Evolutionary conservation across 1,140 invertebrate species (phyloP).

Genomic region (Dendrolimus kikuchii): DNA sequence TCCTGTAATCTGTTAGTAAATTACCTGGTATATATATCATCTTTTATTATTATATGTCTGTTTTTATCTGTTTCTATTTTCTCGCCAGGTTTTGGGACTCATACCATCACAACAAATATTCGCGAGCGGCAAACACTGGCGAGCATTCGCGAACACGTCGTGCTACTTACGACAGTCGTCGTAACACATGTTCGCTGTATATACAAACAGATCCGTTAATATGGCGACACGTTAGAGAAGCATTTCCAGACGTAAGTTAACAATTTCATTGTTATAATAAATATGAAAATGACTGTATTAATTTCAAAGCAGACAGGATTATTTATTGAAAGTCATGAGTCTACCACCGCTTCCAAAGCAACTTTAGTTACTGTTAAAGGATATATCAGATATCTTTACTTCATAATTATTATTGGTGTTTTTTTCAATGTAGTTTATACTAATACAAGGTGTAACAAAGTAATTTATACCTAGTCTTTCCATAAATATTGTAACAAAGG

Average conservation of each 20-base stretch:
- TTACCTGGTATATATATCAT: background rate
- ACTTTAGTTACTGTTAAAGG: no score
- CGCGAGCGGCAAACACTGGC: slow-evolving; percentile 76
- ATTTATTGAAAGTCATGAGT: no score
- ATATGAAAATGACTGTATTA: background rate
- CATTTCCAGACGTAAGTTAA: slow-evolving; percentile 77
- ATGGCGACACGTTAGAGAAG: slow-evolving; percentile 91
- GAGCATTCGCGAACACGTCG: slow-evolving; percentile 68
- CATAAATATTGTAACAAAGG: no score
- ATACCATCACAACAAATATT: slow-evolving; percentile 74
- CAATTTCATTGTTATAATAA: slow-evolving; percentile 13
- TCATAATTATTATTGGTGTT: no score
- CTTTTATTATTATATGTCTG: background rate
- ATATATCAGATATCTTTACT: no score
- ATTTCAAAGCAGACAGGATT: no score
- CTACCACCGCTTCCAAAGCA: no score
- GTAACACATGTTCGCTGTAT: slow-evolving; percentile 94
- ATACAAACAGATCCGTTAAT: slow-evolving; percentile 98
- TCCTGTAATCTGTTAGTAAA: background rate
- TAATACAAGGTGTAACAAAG: no score
- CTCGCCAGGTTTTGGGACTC: slow-evolving; percentile 42
- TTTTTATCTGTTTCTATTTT: slow-evolving; percentile 13
- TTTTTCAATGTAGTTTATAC: no score
- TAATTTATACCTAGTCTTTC: no score
- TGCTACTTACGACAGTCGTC: slow-evolving; percentile 74